A percentile compares a stretch with the other conserved stretches of the same genome.
These are phyloP conservation scores for Paguma larvata DNA, from an alignment of 2,797 vertebrate species.

Conservation along the genomic window DNA sequence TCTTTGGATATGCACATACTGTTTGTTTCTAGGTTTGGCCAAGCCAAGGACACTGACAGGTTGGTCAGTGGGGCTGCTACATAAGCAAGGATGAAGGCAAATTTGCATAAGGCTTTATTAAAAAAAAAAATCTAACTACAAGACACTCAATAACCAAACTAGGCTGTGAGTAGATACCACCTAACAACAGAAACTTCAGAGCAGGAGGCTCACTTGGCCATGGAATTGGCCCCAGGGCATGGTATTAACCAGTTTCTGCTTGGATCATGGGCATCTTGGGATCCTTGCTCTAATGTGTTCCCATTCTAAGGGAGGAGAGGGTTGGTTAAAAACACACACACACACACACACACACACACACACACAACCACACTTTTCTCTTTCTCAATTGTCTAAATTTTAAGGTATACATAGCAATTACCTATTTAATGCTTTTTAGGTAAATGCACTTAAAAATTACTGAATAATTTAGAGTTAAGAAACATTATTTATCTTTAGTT, in stretches of 20 bases:
- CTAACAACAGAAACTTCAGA: neutral
- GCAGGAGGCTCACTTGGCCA: neutral
- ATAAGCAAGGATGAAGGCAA: neutral
- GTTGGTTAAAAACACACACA: neutral
- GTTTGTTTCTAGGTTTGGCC: conserved; percentile 3
- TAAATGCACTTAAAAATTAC: neutral
- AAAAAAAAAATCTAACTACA: neutral
- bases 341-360: neutral
- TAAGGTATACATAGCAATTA: neutral
- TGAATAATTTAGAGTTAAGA: neutral
- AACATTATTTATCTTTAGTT: neutral
- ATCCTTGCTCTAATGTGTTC: neutral
- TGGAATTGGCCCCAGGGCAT: neutral
- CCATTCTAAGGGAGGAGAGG: neutral
- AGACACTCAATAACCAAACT: neutral
- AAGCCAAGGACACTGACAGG: neutral
- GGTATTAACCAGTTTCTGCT: neutral
- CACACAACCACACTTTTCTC: neutral
- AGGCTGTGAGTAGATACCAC: neutral
- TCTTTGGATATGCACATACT: neutral
- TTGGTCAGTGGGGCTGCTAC: neutral
- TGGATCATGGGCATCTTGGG: neutral
- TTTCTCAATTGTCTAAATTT: neutral
- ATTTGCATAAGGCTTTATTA: neutral
- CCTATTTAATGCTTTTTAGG: neutral